Base-by-base conservation (phyloP, 1,140 invertebrate genomes). In the Drosophila ironensis region DNA sequence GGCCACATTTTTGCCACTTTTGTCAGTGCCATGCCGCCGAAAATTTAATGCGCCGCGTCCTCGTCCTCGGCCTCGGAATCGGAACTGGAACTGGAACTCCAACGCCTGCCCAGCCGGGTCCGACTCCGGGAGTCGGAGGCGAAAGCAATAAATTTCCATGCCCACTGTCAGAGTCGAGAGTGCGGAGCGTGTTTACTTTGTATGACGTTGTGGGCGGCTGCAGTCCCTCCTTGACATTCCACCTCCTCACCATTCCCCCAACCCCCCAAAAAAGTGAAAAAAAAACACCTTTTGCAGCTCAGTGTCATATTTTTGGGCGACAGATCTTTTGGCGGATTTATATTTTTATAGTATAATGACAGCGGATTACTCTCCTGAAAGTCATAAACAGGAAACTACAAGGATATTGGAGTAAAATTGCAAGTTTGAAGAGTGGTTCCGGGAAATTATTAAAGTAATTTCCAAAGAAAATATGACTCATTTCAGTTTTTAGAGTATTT, bases 141-240 rank as follows among this genome's bases (percentile, higher is more conserved):
- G 59, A 64, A 61, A 60, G 78, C 61, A 77, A 82, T 82, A 82
- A 82, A 82, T 82, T 82, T 59, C 35, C 78, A 77, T 82, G 77
- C 72, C 68, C 68, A 77, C 77, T 77, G 78, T 82, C 72, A 73
- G 41, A 28, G 53, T 11, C 40, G 25, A 50, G 25, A 50, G 40
- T 33, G 63, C 47, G 50, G 44, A 45, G 59, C 46, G 68, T 82
- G 72, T 68, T 76, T 80, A 61, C 76, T 59, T 64, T 51, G 66
- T 72, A 40, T 69, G 74, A 78, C 50, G 47, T 41, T 50, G 6
- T 33, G 19, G 44, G 22, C 37, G 22, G 16, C n/a, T 12, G 28
- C 25, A 66, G 28, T 33, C 45, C 16, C 25, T 22, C 37, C 8
- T 33, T 14, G 4, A 33, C 14, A 33, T 5, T 11, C 30, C 33